A percentile compares a stretch with the other conserved stretches of the same genome.
Evolutionary conservation across 2,113 vertebrate genomes (phyloP).

Genomic region (Psephotus haematonotus): DNA sequence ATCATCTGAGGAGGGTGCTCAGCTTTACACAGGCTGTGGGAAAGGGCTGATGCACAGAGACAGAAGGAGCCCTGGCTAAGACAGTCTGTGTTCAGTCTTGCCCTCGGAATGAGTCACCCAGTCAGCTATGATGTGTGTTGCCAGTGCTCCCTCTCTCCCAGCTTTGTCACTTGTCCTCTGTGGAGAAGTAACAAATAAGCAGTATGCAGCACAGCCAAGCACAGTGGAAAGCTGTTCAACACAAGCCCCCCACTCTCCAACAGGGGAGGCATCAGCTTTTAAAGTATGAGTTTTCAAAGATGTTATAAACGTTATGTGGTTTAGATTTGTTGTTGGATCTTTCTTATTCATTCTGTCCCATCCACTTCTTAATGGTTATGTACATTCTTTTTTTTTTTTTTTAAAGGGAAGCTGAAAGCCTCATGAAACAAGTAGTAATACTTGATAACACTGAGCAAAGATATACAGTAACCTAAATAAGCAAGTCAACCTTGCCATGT

Average conservation of each 20-base stretch:
- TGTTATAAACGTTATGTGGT: background rate
- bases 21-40: background rate
- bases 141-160: background rate
- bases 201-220: background rate
- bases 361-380: background rate
- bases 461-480: background rate
- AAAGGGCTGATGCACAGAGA: background rate
- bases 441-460: background rate
- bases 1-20: background rate
- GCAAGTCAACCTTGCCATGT: background rate
- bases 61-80: background rate
- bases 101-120: background rate
- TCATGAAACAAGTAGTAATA: background rate
- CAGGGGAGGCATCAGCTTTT: background rate
- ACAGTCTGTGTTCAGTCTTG: background rate
- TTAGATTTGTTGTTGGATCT: background rate
- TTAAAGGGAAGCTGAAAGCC: background rate
- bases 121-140: too few relatives aligned
- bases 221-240: background rate
- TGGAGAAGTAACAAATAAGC: background rate
- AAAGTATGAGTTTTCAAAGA: background rate
- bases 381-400: background rate
- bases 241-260: fast-evolving
- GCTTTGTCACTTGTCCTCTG: background rate
- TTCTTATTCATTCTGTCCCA: background rate